Base-by-base conservation (phyloP, 1,140 invertebrate species). In the Delia radicum region DNA sequence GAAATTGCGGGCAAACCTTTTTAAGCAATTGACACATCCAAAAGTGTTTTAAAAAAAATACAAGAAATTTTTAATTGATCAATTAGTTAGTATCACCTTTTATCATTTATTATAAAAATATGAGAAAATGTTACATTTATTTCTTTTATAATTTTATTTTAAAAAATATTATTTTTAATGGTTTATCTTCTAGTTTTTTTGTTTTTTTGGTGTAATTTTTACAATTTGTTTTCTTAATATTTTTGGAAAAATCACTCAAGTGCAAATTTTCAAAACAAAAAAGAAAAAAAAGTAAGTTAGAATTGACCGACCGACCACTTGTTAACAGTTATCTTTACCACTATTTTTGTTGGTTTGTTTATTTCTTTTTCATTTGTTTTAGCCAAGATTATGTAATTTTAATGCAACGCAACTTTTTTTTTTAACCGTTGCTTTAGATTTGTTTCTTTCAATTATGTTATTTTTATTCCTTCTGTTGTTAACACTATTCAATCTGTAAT, bases 251-350 rank as follows among this genome's bases (percentile, higher is more conserved):
- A 69, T 69, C 65, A 69, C 29, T 69, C 65, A 69, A 33, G 65
- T 69, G 65, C n/a, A 69, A 33, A 69, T 69, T 69, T 69, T 21
- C 65, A 4, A 37, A 67, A 67, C 31, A 31, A 33, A 69, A 69
- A 69, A 37, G 5, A 18, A 69, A 37, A 33, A 37, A 69, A 69
- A 24, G 10, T 31, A 31, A 18, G 10, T 33, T 15, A 69, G 65
- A 69, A 69, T 69, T 33, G 65, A 69, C 65, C 65, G 37, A 69
- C 37, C 21, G 65, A 69, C 65, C 65, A 69, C 65, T 69, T 69
- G 65, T 69, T 69, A 69, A 24, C 65, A 31, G 65, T 69, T 69
- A 67, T 33, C 18, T 31, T 33, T 15, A 69, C 65, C 65, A 69
- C 29, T 33, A 69, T 69, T 55, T 15, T 29, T 31, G 63, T 31